Base-by-base conservation (phyloP, 2,888 invertebrate genomes). In the Apamea monoglypha region DNA sequence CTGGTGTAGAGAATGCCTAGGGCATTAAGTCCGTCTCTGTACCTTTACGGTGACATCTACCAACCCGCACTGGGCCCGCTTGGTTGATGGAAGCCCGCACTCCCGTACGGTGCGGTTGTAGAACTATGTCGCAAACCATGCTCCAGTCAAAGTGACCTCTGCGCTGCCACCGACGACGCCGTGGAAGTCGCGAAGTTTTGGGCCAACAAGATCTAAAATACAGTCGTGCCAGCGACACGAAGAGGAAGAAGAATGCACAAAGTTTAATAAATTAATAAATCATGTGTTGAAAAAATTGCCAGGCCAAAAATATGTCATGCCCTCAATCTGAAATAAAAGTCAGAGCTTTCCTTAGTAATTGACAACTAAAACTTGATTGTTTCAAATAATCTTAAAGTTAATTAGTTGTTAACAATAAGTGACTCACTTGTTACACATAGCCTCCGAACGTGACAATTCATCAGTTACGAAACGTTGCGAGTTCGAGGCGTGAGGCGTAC, bases 361-460 rank as follows among this genome's bases (percentile, higher is more conserved):
- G 6, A 5, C 12, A 4, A 21, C 10, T 40, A 56, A 53, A 53
- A 61, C 40, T 47, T 8, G 18, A 56, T 56, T 82, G 56, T 64
- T 32, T 16, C 1, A 75, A 47, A 56, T 67, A 68, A 77, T 56
- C 12, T 67, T 29, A 61, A 53, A 50, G 21, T 7, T 72, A 71
- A 70, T 76, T 18, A 64, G 21, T 64, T 44, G 18, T 36, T 56
- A 36, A 69, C 56, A 83, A 78, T 69, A 78, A 78, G 64, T 83
- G 63, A 78, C 69, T 53, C 59, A 73, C 32, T 32, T 59, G 36
- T 56, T 32, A 61, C 72, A 84, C 66, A 72, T 59, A 59, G 40
- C 18, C 10, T 59, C 36, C 12, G 75, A 36, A 78, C 84, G 86
- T 84, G 82, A 78, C 86, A 21, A 63, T 8, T 67, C 56, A 76